Evolutionary conservation across 2,113 vertebrate species (phyloP).

Genomic region (Tor tambroides): DNA sequence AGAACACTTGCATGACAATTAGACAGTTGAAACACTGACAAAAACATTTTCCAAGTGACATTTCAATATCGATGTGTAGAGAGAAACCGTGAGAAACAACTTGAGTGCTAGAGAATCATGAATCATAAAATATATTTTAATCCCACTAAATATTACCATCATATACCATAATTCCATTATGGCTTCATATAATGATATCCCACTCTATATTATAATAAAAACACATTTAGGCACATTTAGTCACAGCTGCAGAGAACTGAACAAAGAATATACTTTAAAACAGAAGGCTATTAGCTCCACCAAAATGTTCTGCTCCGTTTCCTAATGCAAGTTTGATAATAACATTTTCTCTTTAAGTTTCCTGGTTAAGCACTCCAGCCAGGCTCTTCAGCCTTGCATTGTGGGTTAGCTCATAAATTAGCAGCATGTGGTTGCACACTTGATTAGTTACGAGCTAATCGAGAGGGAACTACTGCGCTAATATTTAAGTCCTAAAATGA

Average conservation of each 20-base stretch:
- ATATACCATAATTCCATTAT: conserved; percentile 27
- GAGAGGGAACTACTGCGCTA: conserved; percentile 50
- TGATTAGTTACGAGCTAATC: conserved; percentile 57
- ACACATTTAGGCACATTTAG: conserved; percentile 14
- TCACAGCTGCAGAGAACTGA: not conserved
- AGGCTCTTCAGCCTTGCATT: conserved; percentile 31
- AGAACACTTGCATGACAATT: not conserved
- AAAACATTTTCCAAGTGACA: not conserved
- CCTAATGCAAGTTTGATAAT: conserved; percentile 44
- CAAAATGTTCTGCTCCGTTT: conserved; percentile 41
- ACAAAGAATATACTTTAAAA: conserved; percentile 24
- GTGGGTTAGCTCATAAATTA: conserved; percentile 53
- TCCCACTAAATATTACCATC: not conserved
- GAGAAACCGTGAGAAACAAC: not conserved
- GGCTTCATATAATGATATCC: not conserved
- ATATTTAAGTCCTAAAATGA: conserved; percentile 59
- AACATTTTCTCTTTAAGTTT: conserved; percentile 44
- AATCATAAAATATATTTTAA: not conserved
- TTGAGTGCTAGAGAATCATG: not conserved
- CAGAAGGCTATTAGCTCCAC: conserved; percentile 25
- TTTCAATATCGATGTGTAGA: not conserved
- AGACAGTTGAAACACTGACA: not conserved
- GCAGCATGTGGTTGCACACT: conserved; percentile 43
- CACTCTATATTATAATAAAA: not conserved
- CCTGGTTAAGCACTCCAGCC: conserved; percentile 33